phyloP scores from a whole-genome alignment of 2,113 vertebrate species.

The Zosterops lateralis region DNA sequence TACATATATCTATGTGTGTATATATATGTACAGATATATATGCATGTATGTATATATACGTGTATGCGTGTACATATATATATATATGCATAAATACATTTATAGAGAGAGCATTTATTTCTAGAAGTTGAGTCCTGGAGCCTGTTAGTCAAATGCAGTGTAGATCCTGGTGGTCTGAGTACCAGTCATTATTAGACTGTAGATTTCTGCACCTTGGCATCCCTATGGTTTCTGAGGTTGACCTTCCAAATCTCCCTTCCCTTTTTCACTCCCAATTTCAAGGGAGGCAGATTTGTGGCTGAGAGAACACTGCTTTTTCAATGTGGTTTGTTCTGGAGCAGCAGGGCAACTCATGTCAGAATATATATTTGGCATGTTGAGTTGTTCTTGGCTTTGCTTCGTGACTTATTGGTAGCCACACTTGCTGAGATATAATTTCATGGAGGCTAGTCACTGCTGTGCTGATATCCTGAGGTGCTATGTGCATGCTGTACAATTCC shows the following conservation, averaged over 20 bases:
- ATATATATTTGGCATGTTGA: not conserved
- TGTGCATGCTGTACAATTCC: not conserved
- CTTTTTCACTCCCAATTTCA: not conserved
- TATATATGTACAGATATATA: accelerated
- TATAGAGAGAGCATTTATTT: not conserved
- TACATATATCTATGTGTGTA: not conserved
- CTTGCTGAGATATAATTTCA: not conserved
- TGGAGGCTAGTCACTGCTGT: not conserved
- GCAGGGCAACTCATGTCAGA: not conserved
- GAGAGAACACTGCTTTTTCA: not conserved
- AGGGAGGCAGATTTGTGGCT: not conserved
- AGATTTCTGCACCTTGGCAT: not conserved
- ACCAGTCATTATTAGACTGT: not conserved
- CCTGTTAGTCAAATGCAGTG: not conserved
- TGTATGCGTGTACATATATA: not conserved
- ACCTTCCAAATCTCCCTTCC: not conserved
- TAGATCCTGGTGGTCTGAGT: not conserved
- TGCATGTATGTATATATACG: not conserved
- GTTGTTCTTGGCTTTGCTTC: not conserved
- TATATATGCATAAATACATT: not conserved
- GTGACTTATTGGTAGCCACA: not conserved
- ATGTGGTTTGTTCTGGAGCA: not conserved
- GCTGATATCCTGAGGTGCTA: not conserved
- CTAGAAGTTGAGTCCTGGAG: not conserved
- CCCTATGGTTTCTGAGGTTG: not conserved